Evolutionary conservation across 2,113 vertebrate genomes (phyloP).

Genomic region (Poecilia latipinna): DNA sequence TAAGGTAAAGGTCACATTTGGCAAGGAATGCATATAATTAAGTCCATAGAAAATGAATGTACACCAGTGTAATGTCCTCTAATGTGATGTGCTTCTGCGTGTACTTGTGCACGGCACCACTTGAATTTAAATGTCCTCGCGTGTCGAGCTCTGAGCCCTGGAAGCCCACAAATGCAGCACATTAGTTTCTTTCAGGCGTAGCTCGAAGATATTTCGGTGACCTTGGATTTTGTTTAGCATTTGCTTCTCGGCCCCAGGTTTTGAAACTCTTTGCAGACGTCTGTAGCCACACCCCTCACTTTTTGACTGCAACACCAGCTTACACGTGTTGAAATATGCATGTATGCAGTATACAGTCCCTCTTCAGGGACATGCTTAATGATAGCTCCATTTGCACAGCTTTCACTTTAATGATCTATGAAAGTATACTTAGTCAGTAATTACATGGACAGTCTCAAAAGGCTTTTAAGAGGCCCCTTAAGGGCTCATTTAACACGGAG

Average conservation of each 20-base stretch:
- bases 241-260: conserved; percentile 43
- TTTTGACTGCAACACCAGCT: background rate
- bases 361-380: conserved; percentile 65
- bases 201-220: conserved; percentile 65
- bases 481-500: conserved; percentile 38
- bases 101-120: background rate
- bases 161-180: conserved; percentile 24
- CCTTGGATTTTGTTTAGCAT: conserved; percentile 57
- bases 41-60: background rate
- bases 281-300: conserved; percentile 7
- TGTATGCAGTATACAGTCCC: conserved; percentile 29
- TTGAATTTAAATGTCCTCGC: conserved; percentile 17
- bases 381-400: conserved; percentile 67
- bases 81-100: background rate
- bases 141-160: conserved; percentile 31
- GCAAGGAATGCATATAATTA: background rate
- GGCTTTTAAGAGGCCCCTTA: conserved; percentile 42
- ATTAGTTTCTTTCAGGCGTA: conserved; percentile 48
- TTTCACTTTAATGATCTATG: conserved; percentile 76
- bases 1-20: background rate
- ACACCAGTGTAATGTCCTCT: background rate
- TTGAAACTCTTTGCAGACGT: conserved; percentile 24
- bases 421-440: conserved; percentile 73
- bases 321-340: conserved; percentile 3
- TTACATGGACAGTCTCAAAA: conserved; percentile 66